Conservation (phyloP, 2,797 vertebrate genomes). For the Danio choprae region DNA sequence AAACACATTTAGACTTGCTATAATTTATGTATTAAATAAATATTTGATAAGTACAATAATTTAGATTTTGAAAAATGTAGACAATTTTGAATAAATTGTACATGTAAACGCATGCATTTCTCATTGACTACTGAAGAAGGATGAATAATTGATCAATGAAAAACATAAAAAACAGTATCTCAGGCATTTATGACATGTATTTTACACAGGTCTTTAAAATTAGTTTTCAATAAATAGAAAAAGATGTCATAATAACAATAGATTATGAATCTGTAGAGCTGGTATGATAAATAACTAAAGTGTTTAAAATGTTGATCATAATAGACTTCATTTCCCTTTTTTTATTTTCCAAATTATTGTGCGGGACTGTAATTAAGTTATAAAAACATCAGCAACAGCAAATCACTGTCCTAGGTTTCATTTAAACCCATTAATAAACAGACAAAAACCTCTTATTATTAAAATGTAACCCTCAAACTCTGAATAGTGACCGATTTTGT, state of each 20-base stretch:
- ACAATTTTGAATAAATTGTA: background rate
- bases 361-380: too few relatives aligned
- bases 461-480: too few relatives aligned
- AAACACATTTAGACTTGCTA: background rate
- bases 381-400: too few relatives aligned
- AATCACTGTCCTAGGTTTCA: too few relatives aligned
- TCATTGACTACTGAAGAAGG: background rate
- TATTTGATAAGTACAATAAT: too few relatives aligned
- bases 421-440: too few relatives aligned
- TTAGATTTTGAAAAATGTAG: background rate
- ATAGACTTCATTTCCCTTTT: too few relatives aligned
- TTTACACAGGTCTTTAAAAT: background rate
- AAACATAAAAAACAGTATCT: background rate
- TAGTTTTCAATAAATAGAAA: background rate
- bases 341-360: too few relatives aligned
- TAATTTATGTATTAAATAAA: background rate
- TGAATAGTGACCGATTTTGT: too few relatives aligned
- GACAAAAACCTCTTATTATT: too few relatives aligned
- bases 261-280: background rate
- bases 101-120: background rate
- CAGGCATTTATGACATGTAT: background rate
- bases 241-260: background rate
- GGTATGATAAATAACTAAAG: too few relatives aligned
- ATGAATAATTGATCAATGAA: background rate
- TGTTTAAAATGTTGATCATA: too few relatives aligned